Percentiles rank a stretch among this genome's conserved stretches.
These are phyloP conservation scores for Antedon mediterranea DNA, from an alignment of 53 echinoderm and acorn worm species.

Conservation along the genomic window DNA sequence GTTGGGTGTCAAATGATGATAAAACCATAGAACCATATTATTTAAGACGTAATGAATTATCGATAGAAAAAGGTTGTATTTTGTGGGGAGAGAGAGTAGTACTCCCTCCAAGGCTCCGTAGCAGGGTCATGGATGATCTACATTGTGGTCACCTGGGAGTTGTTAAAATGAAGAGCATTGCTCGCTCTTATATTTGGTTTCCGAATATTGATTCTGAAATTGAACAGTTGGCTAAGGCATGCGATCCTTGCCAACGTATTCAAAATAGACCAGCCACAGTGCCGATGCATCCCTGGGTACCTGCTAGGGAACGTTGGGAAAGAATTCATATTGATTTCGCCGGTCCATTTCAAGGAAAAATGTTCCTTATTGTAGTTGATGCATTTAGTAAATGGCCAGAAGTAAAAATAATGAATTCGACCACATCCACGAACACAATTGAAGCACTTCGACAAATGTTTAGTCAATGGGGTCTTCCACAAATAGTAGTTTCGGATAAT, in stretches of 20 bases:
- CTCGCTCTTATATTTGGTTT: slow-evolving; percentile 4
- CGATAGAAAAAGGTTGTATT: slow-evolving; percentile 3
- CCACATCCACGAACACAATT: not conserved
- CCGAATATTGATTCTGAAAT: slow-evolving; percentile 15
- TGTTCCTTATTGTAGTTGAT: slow-evolving; percentile 11
- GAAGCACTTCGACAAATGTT: slow-evolving; percentile 7
- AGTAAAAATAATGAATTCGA: slow-evolving; percentile 4
- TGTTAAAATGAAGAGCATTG: slow-evolving; percentile 9
- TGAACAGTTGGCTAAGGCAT: slow-evolving; percentile 3
- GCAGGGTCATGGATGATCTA: not conserved
- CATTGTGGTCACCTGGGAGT: not conserved
- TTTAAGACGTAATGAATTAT: not conserved
- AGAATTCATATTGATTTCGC: slow-evolving; percentile 2
- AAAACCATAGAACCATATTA: slow-evolving; percentile 4
- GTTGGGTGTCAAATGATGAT: slow-evolving; percentile 3
- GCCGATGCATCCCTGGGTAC: slow-evolving; percentile 10
- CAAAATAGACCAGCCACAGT: not conserved
- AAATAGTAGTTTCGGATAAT: slow-evolving; percentile 5
- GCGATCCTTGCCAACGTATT: slow-evolving; percentile 4
- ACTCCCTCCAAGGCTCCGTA: not conserved
- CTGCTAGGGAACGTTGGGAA: slow-evolving; percentile 6
- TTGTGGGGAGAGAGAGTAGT: slow-evolving; percentile 3
- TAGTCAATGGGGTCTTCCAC: slow-evolving; percentile 6
- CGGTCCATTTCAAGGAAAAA: not conserved
- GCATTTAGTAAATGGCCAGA: slow-evolving; percentile 13